Conservation (phyloP, 2,888 invertebrate species). For the Meliscaeva auricollis region DNA sequence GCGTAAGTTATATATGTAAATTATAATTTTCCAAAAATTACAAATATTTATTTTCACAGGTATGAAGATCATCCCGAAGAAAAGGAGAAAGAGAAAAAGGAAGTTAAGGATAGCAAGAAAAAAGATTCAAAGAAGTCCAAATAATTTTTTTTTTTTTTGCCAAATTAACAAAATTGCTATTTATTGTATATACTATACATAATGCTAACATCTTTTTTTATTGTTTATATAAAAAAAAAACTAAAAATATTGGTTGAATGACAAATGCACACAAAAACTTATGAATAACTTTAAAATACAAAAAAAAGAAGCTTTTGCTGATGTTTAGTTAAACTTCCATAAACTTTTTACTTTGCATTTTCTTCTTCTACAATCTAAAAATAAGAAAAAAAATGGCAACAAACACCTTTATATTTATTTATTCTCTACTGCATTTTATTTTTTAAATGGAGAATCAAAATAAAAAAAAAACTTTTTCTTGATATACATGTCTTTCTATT, state of each 20-base stretch:
- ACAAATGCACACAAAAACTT: conserved; percentile 59
- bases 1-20: conserved; percentile 87
- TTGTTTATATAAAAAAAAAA: conserved; percentile 10
- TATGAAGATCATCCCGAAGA: conserved; percentile 89
- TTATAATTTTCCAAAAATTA: not conserved
- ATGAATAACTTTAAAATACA: conserved; percentile 24
- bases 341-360: conserved; percentile 49
- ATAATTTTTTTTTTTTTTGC: conserved; percentile 77
- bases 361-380: conserved; percentile 21
- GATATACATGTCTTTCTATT: not conserved
- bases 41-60: conserved; percentile 82
- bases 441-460: conserved; percentile 42
- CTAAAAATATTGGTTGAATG: conserved; percentile 38
- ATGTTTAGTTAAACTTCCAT: conserved; percentile 45
- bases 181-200: conserved; percentile 67
- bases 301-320: conserved; percentile 41
- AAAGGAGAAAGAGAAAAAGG: conserved; percentile 84
- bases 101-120: conserved; percentile 81
- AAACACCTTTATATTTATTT: conserved; percentile 30
- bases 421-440: conserved; percentile 43
- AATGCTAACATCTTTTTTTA: conserved; percentile 28
- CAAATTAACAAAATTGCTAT: conserved; percentile 37
- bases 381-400: conserved; percentile 8
- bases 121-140: conserved; percentile 83
- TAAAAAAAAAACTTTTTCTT: conserved; percentile 48